Conservation (phyloP, 2,113 vertebrate genomes). For the Speoplatyrhinus poulsoni region DNA sequence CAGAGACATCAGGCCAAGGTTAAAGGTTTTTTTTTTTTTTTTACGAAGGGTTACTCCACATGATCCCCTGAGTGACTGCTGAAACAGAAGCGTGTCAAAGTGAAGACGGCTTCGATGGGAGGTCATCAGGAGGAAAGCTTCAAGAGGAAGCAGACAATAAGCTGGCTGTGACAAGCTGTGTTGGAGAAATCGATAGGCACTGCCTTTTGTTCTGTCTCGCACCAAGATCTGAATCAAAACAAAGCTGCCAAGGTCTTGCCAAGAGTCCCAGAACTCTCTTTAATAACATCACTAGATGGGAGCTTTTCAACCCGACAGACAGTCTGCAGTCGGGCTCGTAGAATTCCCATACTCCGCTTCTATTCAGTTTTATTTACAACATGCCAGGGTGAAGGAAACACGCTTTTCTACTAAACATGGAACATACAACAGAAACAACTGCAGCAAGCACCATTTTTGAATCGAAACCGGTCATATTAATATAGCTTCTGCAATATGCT, state of each 20-base stretch:
- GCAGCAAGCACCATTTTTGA: no score
- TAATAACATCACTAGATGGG: conserved; percentile 36
- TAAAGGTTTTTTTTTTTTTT: neutral
- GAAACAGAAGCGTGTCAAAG: conserved; percentile 42
- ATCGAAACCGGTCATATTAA: no score
- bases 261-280: conserved; percentile 33
- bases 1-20: neutral
- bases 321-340: conserved; percentile 12
- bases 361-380: neutral
- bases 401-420: no score
- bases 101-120: conserved; percentile 47
- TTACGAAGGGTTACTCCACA: conserved; percentile 5
- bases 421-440: no score
- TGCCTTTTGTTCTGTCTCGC: conserved; percentile 61
- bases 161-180: conserved; percentile 60
- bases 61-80: conserved; percentile 37
- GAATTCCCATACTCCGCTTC: neutral
- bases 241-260: conserved; percentile 37
- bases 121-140: conserved; percentile 59
- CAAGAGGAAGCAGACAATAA: conserved; percentile 62
- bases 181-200: conserved; percentile 71
- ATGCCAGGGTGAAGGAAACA: neutral
- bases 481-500: no score
- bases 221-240: conserved; percentile 64
- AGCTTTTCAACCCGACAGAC: conserved; percentile 19